Evolutionary conservation across 37 sponge, comb jelly and placozoan species (phyloP), one percentile per base, ranked within the genome.

Genomic region (Lycopodina hypogea): DNA sequence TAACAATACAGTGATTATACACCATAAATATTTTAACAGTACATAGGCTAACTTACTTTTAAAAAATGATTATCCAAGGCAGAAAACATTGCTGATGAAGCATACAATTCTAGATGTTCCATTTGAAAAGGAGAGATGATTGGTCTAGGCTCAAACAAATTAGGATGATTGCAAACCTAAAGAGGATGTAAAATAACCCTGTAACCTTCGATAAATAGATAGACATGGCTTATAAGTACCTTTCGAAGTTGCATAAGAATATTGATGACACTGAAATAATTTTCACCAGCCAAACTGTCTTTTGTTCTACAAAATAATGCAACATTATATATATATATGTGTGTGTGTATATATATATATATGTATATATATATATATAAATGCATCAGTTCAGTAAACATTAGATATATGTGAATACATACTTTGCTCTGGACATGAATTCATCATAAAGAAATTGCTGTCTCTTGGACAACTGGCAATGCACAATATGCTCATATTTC

Each of bases 111-210:
- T 4, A 93, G 56, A 34, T 83, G 81, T 37, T 68, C 84, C 70
- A 90, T 56, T 55, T 80, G 26, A 34, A 92, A 81, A 3, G 99
- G 94, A 35, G 94, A 89, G 23, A 83, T 42, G n/a, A 81, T 90
- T 19, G 96, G 96, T 18, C 96, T 83, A 2, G 81, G 90, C 74
- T 99, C 99, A 82, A 99, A 99, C 67, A 99, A 74, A 74, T 99
- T 96, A 33, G 99, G 99, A 84, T 99, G 99, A 60, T 99, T 99
- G 78, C 99, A 99, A 26, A 99, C 96, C 96, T 96, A 59, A 50
- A n/a, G n/a, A 14, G 39, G 76, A 1, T 32, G 42, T 3, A 11
- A 8, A 21, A 74, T 74, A 37, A n/a, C n/a, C n/a, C n/a, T n/a
- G 45, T 32, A n/a, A n/a, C n/a, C n/a, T n/a, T n/a, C n/a, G n/a